These are phyloP conservation scores for Opisthograptis luteolata DNA, from an alignment of 2,888 invertebrate species.

Conservation along the genomic window DNA sequence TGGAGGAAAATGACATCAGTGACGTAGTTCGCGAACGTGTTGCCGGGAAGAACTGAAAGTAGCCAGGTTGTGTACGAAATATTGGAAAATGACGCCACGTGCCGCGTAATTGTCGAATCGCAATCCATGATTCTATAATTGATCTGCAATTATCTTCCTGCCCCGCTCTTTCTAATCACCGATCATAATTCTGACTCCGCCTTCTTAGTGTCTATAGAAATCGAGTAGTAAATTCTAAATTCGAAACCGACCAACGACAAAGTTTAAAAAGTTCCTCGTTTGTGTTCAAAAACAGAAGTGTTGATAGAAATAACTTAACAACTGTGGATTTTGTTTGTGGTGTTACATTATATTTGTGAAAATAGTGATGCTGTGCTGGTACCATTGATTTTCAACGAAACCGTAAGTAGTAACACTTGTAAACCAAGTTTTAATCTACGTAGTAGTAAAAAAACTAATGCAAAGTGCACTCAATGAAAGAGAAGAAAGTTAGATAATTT, in stretches of 20 bases:
- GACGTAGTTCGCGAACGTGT: slow-evolving; percentile 58
- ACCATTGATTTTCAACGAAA: slow-evolving; percentile 54
- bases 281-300: slow-evolving; percentile 49
- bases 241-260: slow-evolving; percentile 35
- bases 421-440: not conserved
- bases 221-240: slow-evolving; percentile 30
- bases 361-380: slow-evolving; percentile 73
- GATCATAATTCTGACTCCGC: slow-evolving; percentile 59
- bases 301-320: slow-evolving; percentile 35
- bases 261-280: slow-evolving; percentile 27
- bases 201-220: slow-evolving; percentile 43
- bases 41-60: slow-evolving; percentile 40
- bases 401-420: slow-evolving; percentile 64
- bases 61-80: slow-evolving; percentile 43
- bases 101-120: slow-evolving; percentile 67
- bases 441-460: not conserved
- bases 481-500: not conserved
- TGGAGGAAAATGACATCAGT: slow-evolving; percentile 75
- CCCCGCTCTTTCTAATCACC: slow-evolving; percentile 71
- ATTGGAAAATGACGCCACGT: slow-evolving; percentile 73
- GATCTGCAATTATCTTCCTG: slow-evolving; percentile 68
- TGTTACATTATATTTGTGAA: slow-evolving; percentile 58
- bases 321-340: slow-evolving; percentile 57
- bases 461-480: not conserved
- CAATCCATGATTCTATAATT: slow-evolving; percentile 70